A percentile compares a stretch with the other conserved stretches of the same genome.
These are phyloP conservation scores for Phymorhynchus buccinoides DNA, from an alignment of 1,140 invertebrate species.

Conservation along the genomic window DNA sequence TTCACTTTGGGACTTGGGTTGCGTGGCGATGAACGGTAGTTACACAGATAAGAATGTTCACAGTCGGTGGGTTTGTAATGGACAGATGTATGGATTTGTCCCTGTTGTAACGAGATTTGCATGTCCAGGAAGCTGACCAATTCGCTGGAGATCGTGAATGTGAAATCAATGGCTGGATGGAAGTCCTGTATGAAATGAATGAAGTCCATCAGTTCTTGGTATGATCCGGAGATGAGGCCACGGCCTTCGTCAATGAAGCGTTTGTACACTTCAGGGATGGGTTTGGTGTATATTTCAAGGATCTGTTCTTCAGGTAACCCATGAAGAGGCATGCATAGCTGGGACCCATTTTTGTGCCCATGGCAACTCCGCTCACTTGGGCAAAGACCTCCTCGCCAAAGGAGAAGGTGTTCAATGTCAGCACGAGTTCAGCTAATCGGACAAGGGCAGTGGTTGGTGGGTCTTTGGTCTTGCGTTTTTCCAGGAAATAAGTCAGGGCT, in stretches of 20 bases:
- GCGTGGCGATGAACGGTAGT: background rate
- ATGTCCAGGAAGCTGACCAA: too few relatives aligned
- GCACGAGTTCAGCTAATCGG: background rate
- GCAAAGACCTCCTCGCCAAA: slow-evolving; percentile 7
- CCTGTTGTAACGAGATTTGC: background rate
- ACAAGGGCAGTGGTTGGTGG: background rate
- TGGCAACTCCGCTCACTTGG: slow-evolving; percentile 24
- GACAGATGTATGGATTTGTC: background rate
- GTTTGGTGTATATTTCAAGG: background rate
- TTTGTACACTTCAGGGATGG: slow-evolving; percentile 15
- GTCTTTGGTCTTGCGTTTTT: background rate
- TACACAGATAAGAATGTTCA: background rate
- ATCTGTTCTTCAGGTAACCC: background rate
- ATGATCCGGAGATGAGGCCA: slow-evolving; percentile 71
- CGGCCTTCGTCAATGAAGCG: slow-evolving; percentile 88
- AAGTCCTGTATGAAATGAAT: too few relatives aligned
- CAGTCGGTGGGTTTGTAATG: too few relatives aligned
- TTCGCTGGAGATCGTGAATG: too few relatives aligned
- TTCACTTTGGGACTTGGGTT: too few relatives aligned
- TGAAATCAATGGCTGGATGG: too few relatives aligned
- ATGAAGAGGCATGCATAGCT: slow-evolving; percentile 24
- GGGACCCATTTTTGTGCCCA: slow-evolving; percentile 32
- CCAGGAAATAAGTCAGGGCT: background rate
- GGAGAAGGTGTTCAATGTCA: background rate
- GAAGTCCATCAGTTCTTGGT: background rate